Evolutionary conservation across 1,140 invertebrate species (phyloP).

Genomic region (Acromyrmex charruanus): DNA sequence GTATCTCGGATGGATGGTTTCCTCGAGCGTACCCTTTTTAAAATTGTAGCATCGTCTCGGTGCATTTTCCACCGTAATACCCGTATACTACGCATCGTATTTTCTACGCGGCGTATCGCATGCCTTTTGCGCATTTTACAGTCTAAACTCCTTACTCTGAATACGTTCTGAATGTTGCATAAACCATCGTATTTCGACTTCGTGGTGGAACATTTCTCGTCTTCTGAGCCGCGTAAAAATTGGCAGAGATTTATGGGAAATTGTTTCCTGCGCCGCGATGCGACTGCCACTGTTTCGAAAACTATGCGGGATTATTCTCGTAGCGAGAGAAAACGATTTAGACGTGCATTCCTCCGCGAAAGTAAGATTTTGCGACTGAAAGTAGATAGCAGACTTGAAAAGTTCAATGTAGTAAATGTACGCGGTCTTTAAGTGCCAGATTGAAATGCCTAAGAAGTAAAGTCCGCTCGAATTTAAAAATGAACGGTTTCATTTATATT

Average conservation of each 20-base stretch:
- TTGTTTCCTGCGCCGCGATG: conserved; percentile 20
- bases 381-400: conserved; percentile 18
- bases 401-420: conserved; percentile 7
- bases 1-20: background rate
- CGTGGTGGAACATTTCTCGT: conserved; percentile 10
- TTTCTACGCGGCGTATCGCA: background rate
- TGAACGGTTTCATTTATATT: background rate
- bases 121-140: conserved; percentile 53
- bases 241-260: conserved; percentile 55
- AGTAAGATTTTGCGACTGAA: conserved; percentile 40
- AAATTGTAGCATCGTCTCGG: conserved; percentile 7
- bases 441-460: conserved; percentile 5
- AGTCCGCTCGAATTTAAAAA: background rate
- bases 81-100: background rate
- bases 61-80: conserved; percentile 9
- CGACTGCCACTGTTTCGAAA: conserved; percentile 3
- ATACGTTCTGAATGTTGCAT: conserved; percentile 57
- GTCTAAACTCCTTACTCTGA: conserved; percentile 61
- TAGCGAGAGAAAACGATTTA: background rate
- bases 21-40: background rate
- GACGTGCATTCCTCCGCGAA: conserved; percentile 24
- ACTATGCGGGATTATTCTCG: conserved; percentile 41
- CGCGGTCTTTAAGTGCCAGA: background rate
- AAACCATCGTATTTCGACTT: conserved; percentile 39
- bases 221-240: conserved; percentile 49